Conservation (phyloP, 1,140 invertebrate species). For the Scaptomyza graminum region DNA sequence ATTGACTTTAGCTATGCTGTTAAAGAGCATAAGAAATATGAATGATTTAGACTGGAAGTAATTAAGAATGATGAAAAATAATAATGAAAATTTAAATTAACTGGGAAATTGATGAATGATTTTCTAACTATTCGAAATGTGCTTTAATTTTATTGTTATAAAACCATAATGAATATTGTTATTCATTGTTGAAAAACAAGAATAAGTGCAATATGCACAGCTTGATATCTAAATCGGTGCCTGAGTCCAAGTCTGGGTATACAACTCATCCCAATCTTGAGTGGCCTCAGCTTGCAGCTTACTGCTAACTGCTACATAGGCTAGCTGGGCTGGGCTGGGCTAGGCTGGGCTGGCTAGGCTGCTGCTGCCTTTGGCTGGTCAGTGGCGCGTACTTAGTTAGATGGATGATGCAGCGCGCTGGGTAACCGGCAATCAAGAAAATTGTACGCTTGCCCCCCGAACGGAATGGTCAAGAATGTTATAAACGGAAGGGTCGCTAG, state of each 20-base stretch:
- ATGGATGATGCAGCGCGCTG: slow-evolving; percentile 46
- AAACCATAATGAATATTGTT: too few species aligned
- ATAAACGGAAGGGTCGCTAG: background rate
- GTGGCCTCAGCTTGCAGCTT: background rate
- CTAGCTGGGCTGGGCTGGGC: too few species aligned
- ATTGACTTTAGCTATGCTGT: too few species aligned
- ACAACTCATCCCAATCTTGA: slow-evolving; percentile 22
- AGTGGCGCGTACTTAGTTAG: slow-evolving; percentile 77
- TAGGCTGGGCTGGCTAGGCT: background rate
- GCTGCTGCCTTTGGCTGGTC: slow-evolving; percentile 43
- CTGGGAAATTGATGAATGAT: too few species aligned
- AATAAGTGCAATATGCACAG: slow-evolving; percentile 29
- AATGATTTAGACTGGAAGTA: too few species aligned
- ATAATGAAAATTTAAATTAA: too few species aligned
- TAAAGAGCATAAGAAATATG: too few species aligned
- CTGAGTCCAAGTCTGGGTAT: background rate
- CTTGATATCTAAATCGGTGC: background rate
- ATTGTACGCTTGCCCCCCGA: slow-evolving; percentile 61
- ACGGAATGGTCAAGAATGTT: slow-evolving; percentile 17
- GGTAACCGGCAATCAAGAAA: slow-evolving; percentile 75
- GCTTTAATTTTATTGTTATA: too few species aligned
- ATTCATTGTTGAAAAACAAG: slow-evolving; percentile 2
- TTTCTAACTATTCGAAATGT: too few species aligned
- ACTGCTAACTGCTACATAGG: background rate
- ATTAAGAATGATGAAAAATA: too few species aligned